Percentiles rank a stretch among this genome's conserved stretches.
phyloP scores from a whole-genome alignment of 2,113 vertebrate genomes.

The Nicator chloris region DNA sequence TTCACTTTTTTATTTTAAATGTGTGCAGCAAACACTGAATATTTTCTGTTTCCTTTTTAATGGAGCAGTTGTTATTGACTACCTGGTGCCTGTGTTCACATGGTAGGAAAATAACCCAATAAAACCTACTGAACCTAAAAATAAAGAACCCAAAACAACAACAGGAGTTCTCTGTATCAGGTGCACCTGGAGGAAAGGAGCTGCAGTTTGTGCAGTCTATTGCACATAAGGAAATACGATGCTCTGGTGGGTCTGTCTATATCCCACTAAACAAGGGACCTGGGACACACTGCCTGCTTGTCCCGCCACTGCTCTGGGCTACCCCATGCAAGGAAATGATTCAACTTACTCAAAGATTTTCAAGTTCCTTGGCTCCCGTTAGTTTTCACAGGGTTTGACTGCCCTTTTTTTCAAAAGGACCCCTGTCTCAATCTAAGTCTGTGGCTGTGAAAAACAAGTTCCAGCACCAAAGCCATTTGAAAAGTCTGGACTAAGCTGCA shows the following conservation, averaged over 20 bases:
- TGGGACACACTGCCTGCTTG: neutral
- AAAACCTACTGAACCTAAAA: slow-evolving; percentile 39
- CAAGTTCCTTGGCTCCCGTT: neutral
- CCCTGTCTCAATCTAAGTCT: neutral
- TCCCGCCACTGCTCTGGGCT: neutral
- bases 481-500: neutral
- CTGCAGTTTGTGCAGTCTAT: neutral
- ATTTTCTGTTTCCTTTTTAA: slow-evolving; percentile 38
- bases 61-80: slow-evolving; percentile 13
- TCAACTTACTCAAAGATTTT: neutral
- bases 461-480: neutral
- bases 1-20: neutral
- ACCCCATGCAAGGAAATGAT: neutral
- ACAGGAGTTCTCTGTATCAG: neutral
- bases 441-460: neutral
- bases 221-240: neutral
- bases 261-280: neutral
- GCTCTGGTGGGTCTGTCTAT: neutral
- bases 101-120: slow-evolving; percentile 21
- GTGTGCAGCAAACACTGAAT: neutral
- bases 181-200: neutral
- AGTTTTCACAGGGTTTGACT: neutral
- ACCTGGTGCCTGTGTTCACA: neutral
- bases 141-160: slow-evolving; percentile 23
- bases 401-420: neutral